A percentile compares a stretch with the other conserved stretches of the same genome.
phyloP scores from a whole-genome alignment of 2,888 invertebrate genomes.

The Cordilura impudica region DNA sequence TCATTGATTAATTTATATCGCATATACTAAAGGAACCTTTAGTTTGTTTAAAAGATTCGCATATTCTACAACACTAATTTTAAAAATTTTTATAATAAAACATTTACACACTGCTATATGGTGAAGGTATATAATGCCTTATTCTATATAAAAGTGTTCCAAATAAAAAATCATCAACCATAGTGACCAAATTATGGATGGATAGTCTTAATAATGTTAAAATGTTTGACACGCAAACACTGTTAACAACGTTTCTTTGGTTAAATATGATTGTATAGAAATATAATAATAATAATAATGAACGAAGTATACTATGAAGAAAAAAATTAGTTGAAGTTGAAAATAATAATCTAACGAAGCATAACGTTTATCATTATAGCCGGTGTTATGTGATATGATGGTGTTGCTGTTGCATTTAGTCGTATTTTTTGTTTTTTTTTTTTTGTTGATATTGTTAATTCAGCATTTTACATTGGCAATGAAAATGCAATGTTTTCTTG shows the following conservation, averaged over 20 bases:
- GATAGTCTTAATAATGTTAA: slow-evolving; percentile 39
- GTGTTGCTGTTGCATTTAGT: slow-evolving; percentile 18
- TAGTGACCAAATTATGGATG: not conserved
- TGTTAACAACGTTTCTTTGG: slow-evolving; percentile 27
- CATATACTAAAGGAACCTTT: no score
- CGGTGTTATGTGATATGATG: slow-evolving; percentile 23
- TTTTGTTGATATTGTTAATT: slow-evolving; percentile 9
- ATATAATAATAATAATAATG: slow-evolving; percentile 32
- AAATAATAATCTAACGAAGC: slow-evolving; percentile 53
- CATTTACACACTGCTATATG: no score
- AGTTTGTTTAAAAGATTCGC: no score
- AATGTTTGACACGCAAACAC: slow-evolving; percentile 54
- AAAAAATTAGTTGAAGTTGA: slow-evolving; percentile 23
- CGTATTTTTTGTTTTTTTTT: not conserved
- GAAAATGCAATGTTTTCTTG: slow-evolving; percentile 33
- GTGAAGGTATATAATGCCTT: no score
- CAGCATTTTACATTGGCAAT: slow-evolving; percentile 45
- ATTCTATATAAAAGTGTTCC: no score
- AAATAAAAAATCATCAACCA: no score
- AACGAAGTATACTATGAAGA: slow-evolving; percentile 25
- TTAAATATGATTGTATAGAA: not conserved
- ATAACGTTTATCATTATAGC: slow-evolving; percentile 47
- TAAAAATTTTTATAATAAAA: no score
- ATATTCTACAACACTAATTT: no score
- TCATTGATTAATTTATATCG: no score